Base-by-base conservation (phyloP, 1,140 invertebrate genomes). In the Drosophila paulistorum region DNA sequence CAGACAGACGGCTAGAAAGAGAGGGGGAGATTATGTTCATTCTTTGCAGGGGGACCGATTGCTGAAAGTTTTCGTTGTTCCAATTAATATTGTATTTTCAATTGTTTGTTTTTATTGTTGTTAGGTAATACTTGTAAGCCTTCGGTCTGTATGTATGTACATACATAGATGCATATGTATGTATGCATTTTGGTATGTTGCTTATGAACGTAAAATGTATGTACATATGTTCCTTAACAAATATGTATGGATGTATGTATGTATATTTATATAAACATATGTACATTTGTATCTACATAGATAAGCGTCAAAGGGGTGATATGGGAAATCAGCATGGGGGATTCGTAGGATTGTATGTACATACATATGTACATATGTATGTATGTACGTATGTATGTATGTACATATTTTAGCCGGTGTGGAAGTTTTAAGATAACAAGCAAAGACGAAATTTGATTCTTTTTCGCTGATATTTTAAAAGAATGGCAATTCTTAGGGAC, bases 71-170 rank as follows among this genome's bases (percentile, higher is more conserved):
- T 69, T 41, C 30, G n/a, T 37, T 39, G 71, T 59, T 69, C 60
- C 51, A 37, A 57, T 37, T 11, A 20, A 45, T 68, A 77, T 57
- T 37, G 57, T 69, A 63, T 60, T 35, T 58, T n/a, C 61, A 68
- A 59, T 65, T 59, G 58, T 58, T 71, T 65, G 51, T 14, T 41
- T 30, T 58, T n/a, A 66, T 42, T 39, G 41, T 71, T 76, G 59
- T 78, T 78, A 78, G 75, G 72, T 78, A 78, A 78, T 78, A 78
- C n/a, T 42, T 61, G 57, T 59, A 41, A 26, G 51, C 69, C 39
- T 55, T 69, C 60, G 37, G 37, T 23, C 37, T 39, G 26, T 57
- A 45, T 26, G 11, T 71, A 58, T 17, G n/a, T 72, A 59, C 30
- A 30, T 30, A 30, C 30, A 30, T 30, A 58, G 30, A 23, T 72